phyloP scores from a whole-genome alignment of 2,888 invertebrate genomes.

The Chirona hameri region DNA sequence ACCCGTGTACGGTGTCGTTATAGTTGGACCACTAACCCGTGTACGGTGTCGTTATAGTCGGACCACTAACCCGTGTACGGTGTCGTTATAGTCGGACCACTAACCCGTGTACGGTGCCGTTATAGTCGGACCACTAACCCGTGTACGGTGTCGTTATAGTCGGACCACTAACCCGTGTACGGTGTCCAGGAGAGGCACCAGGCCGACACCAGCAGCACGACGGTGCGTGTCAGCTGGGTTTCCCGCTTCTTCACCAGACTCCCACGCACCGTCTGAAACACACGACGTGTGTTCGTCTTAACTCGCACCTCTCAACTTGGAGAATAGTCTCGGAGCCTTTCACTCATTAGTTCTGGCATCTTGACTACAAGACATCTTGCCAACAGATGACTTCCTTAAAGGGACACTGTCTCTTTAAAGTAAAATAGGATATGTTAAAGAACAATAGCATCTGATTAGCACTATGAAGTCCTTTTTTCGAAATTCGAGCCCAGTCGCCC shows the following conservation, averaged over 20 bases:
- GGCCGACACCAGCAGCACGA: conserved; percentile 46
- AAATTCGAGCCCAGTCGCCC: too few species aligned
- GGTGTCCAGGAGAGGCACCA: conserved; percentile 49
- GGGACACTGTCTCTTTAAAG: background rate
- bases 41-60: too few species aligned
- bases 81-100: too few species aligned
- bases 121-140: too few species aligned
- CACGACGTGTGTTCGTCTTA: background rate
- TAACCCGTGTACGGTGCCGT: too few species aligned
- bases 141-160: too few species aligned
- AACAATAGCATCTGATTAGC: background rate
- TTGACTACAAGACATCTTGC: background rate
- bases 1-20: too few species aligned
- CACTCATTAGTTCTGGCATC: background rate
- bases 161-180: conserved; percentile 41
- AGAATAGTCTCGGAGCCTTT: background rate
- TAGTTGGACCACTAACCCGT: too few species aligned
- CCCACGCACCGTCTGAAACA: conserved; percentile 29
- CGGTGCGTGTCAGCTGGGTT: conserved; percentile 37
- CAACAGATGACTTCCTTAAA: background rate
- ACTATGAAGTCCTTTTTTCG: too few species aligned
- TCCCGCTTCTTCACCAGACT: conserved; percentile 31
- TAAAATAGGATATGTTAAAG: background rate
- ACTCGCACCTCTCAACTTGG: background rate
- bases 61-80: too few species aligned